A percentile compares a stretch with the other conserved stretches of the same genome.
These are phyloP conservation scores for Troides helena DNA, from an alignment of 2,888 invertebrate species.

Conservation along the genomic window DNA sequence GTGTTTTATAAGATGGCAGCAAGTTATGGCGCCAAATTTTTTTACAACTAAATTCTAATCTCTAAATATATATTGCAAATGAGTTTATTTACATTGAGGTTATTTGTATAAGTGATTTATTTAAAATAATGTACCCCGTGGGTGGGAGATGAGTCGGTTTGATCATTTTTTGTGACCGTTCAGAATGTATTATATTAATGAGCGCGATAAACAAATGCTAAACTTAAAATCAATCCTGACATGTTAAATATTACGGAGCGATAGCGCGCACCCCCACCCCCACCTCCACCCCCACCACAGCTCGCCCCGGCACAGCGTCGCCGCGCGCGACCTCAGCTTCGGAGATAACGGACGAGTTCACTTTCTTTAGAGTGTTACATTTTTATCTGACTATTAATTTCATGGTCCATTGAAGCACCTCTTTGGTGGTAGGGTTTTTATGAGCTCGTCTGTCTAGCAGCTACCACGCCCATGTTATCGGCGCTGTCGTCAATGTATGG, in stretches of 20 bases:
- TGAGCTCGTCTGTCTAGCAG: neutral
- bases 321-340: slow-evolving; percentile 5
- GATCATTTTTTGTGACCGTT: slow-evolving; percentile 2
- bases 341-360: slow-evolving; percentile 15
- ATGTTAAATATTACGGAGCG: slow-evolving; percentile 22
- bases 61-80: too few relatives aligned
- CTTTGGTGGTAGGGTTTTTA: neutral
- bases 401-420: neutral
- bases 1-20: too few relatives aligned
- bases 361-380: slow-evolving; percentile 8
- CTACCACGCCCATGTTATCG: neutral
- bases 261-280: slow-evolving; percentile 10
- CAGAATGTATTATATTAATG: slow-evolving; percentile 16
- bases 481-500: too few relatives aligned
- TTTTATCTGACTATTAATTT: slow-evolving; percentile 18
- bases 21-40: too few relatives aligned
- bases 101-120: too few relatives aligned
- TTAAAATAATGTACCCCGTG: neutral
- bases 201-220: slow-evolving; percentile 14
- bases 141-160: slow-evolving; percentile 5
- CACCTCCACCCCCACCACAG: too few relatives aligned
- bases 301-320: slow-evolving; percentile 9
- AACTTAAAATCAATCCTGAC: slow-evolving; percentile 17
- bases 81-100: too few relatives aligned
- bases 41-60: too few relatives aligned